Base-by-base conservation (phyloP, 1,140 invertebrate genomes). In the Bradynema listronoti region DNA sequence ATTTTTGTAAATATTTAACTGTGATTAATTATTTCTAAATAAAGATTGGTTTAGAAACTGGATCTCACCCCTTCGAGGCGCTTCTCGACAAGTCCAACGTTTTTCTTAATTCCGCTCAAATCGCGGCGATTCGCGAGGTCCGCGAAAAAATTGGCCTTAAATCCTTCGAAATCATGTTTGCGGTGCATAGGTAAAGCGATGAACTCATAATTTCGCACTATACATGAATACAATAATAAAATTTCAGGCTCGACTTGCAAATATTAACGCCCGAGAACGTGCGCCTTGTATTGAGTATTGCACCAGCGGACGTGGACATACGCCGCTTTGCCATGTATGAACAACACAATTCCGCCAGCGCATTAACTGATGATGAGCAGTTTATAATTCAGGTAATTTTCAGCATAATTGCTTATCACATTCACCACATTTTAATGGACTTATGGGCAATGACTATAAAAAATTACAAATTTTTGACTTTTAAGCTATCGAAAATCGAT, bases 401-500 rank as follows among this genome's bases (percentile, higher is more conserved):
- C 27, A 22, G 3, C 4, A 22, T 19, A 27, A 9, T 27, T 39
- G 42, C 42, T 4, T 19, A 4, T 9, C 27, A 43, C 9, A 22
- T 3, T 43, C 42, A 43, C 27, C 11, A 39, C 9, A 4, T 43
- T 19, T 9, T 9, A 27, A 43, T 43, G 22, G 3, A 22, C 3
- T 22, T 4, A 9, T n/a, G n/a, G n/a, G n/a, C n/a, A n/a, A n/a
- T n/a, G n/a, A 49, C n/a, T 4, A 49, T 49, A n/a, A n/a, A 49
- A n/a, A 14, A n/a, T 24, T 24, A n/a, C 4, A 49, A 49, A 27
- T 22, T n/a, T 7, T 27, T 56, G 22, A 14, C 19, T 46, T 43
- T 59, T 55, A n/a, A 61, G 58, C 42, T 65, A 39, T 49, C 63
- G 14, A 68, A 61, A 39, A 58, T 65, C 46, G 63, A 65, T 29